Conservation (phyloP, 1,140 invertebrate species). For the Zaprionus inermis region DNA sequence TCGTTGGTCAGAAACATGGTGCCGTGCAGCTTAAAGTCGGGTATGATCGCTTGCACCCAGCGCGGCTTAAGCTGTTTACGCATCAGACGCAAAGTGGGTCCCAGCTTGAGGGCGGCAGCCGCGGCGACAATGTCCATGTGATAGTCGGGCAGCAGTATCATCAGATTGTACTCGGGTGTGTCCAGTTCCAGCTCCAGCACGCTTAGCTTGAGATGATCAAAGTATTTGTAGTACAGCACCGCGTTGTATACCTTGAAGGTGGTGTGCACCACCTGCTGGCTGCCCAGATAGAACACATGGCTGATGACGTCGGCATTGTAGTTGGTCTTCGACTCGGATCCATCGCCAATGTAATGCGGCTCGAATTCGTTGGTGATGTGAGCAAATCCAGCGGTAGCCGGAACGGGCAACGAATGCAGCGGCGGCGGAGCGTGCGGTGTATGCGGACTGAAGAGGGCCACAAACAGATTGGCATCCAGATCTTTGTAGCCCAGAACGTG, state of each 20-base stretch:
- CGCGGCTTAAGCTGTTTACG: constrained; percentile 88
- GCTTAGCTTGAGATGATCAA: constrained; percentile 88
- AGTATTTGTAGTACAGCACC: constrained; percentile 90
- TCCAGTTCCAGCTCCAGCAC: constrained; percentile 91
- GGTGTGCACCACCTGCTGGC: constrained; percentile 84
- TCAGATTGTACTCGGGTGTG: constrained; percentile 87
- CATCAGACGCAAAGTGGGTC: constrained; percentile 87
- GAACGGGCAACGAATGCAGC: constrained; percentile 42
- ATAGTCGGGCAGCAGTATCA: constrained; percentile 86
- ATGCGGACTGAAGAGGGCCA: constrained; percentile 66
- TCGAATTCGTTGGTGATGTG: constrained; percentile 75
- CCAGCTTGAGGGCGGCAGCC: constrained; percentile 79
- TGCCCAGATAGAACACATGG: constrained; percentile 78
- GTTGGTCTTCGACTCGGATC: constrained; percentile 64
- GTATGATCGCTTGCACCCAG: constrained; percentile 90
- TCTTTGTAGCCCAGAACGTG: constrained; percentile 72
- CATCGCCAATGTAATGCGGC: constrained; percentile 54
- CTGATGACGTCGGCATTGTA: constrained; percentile 81
- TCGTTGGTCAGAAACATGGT: constrained; percentile 90
- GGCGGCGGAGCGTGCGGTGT: constrained; percentile 39
- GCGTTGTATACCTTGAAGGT: constrained; percentile 89
- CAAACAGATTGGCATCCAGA: constrained; percentile 72
- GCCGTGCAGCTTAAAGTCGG: constrained; percentile 90
- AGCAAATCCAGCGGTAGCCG: constrained; percentile 46
- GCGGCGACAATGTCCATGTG: constrained; percentile 83